phyloP scores from a whole-genome alignment of 1,140 invertebrate genomes.

The Diachasma alloeum region DNA sequence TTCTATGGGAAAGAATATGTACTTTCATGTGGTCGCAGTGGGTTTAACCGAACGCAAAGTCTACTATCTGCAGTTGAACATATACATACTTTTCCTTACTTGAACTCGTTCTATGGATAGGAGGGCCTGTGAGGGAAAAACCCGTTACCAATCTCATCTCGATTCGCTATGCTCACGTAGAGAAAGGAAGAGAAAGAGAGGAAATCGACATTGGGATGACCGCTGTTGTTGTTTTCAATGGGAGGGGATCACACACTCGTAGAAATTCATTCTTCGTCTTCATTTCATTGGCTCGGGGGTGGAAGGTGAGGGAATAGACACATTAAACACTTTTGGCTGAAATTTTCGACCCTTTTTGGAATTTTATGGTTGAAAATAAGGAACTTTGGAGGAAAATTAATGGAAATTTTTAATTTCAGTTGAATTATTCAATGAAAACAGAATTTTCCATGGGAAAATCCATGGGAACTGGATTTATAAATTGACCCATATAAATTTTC shows the following conservation, averaged over 20 bases:
- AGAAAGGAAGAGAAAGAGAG: not conserved
- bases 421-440: too few relatives aligned
- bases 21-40: slow-evolving; percentile 19
- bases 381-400: too few relatives aligned
- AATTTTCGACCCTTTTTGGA: too few relatives aligned
- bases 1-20: slow-evolving; percentile 30
- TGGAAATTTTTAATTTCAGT: too few relatives aligned
- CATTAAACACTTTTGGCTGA: too few relatives aligned
- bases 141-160: slow-evolving; percentile 34
- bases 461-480: too few relatives aligned
- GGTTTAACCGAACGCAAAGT: not conserved
- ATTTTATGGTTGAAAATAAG: too few relatives aligned
- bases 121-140: slow-evolving; percentile 14
- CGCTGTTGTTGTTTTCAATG: slow-evolving; percentile 10
- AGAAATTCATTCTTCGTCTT: not conserved
- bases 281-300: not conserved
- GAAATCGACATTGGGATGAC: not conserved
- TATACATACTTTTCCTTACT: slow-evolving; percentile 21
- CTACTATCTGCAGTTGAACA: not conserved
- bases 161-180: slow-evolving; percentile 31
- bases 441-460: too few relatives aligned
- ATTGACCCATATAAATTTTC: too few relatives aligned
- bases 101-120: slow-evolving; percentile 30
- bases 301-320: not conserved
- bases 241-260: not conserved